Percentiles rank a stretch among this genome's conserved stretches.
Conservation (phyloP, 2,888 invertebrate genomes). For the Pomacea canaliculata region DNA sequence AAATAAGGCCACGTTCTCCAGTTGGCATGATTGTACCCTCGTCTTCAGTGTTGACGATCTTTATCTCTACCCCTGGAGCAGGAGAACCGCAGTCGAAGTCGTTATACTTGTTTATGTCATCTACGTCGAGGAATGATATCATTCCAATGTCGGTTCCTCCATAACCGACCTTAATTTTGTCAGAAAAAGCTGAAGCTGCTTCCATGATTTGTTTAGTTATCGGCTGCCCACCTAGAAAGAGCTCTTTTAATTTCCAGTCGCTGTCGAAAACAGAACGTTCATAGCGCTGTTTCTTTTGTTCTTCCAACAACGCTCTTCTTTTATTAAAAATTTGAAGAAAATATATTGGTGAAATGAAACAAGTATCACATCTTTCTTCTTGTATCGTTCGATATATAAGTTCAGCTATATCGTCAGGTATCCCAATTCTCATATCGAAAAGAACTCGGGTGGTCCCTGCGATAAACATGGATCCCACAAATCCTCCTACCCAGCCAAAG, state of each 20-base stretch:
- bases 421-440: background rate
- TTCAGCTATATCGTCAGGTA: constrained; percentile 4
- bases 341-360: background rate
- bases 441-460: constrained; percentile 4
- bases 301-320: background rate
- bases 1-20: constrained; percentile 4
- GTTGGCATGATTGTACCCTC: background rate
- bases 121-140: background rate
- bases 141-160: constrained; percentile 6
- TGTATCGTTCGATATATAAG: background rate
- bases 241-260: background rate
- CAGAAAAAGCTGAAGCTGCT: background rate
- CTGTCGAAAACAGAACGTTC: background rate
- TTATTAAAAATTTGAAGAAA: background rate
- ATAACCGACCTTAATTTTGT: background rate
- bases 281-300: background rate
- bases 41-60: constrained; percentile 12
- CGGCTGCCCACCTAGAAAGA: constrained; percentile 12
- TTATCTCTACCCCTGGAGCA: background rate
- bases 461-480: constrained; percentile 1
- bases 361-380: background rate
- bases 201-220: background rate
- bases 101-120: background rate
- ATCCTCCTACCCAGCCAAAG: constrained; percentile 16
- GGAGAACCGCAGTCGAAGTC: constrained; percentile 13